Evolutionary conservation across 2,113 vertebrate species (phyloP).

Genomic region (Coregonus clupeaformis): DNA sequence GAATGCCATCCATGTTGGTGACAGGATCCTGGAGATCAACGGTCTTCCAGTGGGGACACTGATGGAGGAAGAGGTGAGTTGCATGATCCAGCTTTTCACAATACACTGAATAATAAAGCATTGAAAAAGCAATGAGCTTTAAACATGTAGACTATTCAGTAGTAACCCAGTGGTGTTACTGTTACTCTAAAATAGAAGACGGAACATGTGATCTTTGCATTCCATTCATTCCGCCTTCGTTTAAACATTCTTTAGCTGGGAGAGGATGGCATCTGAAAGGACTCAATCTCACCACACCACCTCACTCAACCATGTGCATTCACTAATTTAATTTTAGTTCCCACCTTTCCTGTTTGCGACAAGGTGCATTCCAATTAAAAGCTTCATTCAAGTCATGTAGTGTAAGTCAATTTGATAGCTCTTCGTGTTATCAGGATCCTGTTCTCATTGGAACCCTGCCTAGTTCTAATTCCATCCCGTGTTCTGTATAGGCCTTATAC

Average conservation of each 20-base stretch:
- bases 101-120: not conserved
- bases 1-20: slow-evolving; percentile 92
- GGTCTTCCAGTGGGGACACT: slow-evolving; percentile 84
- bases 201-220: slow-evolving; percentile 33
- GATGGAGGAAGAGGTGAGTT: slow-evolving; percentile 85
- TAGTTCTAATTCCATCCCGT: not conserved
- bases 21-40: slow-evolving; percentile 95
- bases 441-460: not conserved
- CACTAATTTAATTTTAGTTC: slow-evolving; percentile 24
- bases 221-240: slow-evolving; percentile 42
- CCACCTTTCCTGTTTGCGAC: slow-evolving; percentile 15
- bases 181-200: slow-evolving; percentile 2
- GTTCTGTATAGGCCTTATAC: not conserved
- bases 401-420: not conserved
- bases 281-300: slow-evolving; percentile 35
- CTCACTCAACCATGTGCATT: slow-evolving; percentile 22
- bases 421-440: not conserved
- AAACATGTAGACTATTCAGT: not conserved
- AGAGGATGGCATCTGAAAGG: slow-evolving; percentile 43
- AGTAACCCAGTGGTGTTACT: not conserved
- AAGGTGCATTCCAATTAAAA: not conserved
- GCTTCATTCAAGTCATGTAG: slow-evolving; percentile 3
- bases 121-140: not conserved
- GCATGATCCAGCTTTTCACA: not conserved
- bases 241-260: slow-evolving; percentile 49